Evolutionary conservation across 2,888 invertebrate genomes (phyloP).

Genomic region (Cotesia congregata): DNA sequence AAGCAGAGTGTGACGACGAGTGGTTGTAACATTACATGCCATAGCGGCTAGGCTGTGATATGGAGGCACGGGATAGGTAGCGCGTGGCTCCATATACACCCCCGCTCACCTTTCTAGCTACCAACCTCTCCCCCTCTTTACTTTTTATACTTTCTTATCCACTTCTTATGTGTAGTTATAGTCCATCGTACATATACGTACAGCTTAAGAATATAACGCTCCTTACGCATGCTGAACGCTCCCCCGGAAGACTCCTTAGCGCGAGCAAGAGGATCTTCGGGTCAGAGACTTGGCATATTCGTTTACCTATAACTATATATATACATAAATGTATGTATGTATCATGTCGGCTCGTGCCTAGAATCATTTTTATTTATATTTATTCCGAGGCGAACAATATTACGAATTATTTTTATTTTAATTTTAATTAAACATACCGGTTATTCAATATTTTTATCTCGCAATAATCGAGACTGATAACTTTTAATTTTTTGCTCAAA

Average conservation of each 20-base stretch:
- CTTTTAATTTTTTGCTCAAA: no score
- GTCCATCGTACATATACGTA: neutral
- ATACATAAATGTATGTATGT: conserved; percentile 39
- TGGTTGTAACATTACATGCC: conserved; percentile 63
- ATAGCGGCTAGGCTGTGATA: conserved; percentile 43
- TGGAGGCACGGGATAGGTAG: conserved; percentile 59
- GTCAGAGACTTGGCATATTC: conserved; percentile 68
- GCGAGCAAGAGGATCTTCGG: conserved; percentile 63
- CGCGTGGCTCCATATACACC: conserved; percentile 59
- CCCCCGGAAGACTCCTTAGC: conserved; percentile 59
- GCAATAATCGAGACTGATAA: no score
- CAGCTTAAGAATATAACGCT: conserved; percentile 50
- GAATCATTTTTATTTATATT: conserved; percentile 45
- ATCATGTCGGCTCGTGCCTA: conserved; percentile 67
- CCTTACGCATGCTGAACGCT: conserved; percentile 65
- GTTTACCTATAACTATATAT: conserved; percentile 42
- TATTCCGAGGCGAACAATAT: neutral
- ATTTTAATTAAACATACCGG: no score
- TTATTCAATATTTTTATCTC: no score
- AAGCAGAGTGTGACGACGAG: conserved; percentile 68
- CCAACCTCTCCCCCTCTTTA: conserved; percentile 29
- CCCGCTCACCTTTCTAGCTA: conserved; percentile 37
- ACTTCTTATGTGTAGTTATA: conserved; percentile 25
- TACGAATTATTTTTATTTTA: no score
- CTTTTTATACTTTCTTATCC: conserved; percentile 28